Evolutionary conservation across 2,113 vertebrate genomes (phyloP).

Genomic region (Casuarius casuarius): DNA sequence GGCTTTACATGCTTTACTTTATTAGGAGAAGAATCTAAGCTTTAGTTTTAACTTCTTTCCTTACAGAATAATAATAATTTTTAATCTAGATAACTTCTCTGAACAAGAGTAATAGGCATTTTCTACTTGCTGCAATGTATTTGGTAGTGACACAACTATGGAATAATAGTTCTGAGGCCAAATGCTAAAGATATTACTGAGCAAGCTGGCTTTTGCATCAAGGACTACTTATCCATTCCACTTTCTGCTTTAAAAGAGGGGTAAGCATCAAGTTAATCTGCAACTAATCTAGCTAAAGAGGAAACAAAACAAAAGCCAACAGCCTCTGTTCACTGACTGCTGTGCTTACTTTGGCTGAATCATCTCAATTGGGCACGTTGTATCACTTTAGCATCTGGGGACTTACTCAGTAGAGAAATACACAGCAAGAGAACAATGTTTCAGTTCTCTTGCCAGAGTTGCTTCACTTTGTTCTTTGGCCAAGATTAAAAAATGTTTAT

Average conservation of each 20-base stretch:
- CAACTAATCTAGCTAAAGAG: conserved; percentile 46
- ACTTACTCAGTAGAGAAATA: conserved; percentile 38
- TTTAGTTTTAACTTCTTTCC: background rate
- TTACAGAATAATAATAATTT: background rate
- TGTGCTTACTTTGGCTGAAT: conserved; percentile 67
- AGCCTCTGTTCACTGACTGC: conserved; percentile 34
- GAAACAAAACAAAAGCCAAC: conserved; percentile 44
- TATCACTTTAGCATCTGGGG: conserved; percentile 64
- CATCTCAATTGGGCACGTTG: conserved; percentile 26
- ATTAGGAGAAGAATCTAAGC: background rate
- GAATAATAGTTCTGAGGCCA: background rate
- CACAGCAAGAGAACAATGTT: conserved; percentile 62
- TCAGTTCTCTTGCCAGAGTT: conserved; percentile 67
- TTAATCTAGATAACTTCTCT: background rate
- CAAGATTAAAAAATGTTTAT: conserved; percentile 61
- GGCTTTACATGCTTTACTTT: background rate
- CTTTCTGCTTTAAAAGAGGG: conserved; percentile 12
- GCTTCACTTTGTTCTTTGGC: conserved; percentile 66
- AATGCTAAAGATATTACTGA: background rate
- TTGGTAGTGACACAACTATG: background rate
- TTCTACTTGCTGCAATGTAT: background rate
- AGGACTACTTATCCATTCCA: background rate
- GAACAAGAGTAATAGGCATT: background rate
- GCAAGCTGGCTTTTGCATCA: conserved; percentile 10
- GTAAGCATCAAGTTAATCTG: conserved; percentile 51